Evolutionary conservation across 2,888 invertebrate genomes (phyloP).

Genomic region (Octodonta nipae): DNA sequence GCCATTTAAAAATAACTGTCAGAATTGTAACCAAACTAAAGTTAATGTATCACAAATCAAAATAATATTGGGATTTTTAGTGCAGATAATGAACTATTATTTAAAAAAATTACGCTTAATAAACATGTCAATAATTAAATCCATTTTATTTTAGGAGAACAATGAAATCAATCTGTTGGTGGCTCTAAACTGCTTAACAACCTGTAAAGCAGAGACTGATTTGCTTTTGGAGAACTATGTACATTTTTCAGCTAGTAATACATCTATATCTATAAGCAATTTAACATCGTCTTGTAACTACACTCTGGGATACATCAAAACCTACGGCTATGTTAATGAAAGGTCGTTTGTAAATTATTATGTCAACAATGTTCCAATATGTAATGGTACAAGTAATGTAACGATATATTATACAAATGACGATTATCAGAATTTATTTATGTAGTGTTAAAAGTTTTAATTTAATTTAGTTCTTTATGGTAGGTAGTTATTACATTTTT

Average conservation of each 20-base stretch:
- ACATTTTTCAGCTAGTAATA: constrained; percentile 12
- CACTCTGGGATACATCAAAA: constrained; percentile 13
- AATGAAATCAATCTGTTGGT: constrained; percentile 13
- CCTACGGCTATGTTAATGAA: constrained; percentile 12
- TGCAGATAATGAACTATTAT: too few species aligned
- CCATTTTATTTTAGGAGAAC: constrained; percentile 11
- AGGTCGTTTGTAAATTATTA: constrained; percentile 6
- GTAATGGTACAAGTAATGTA: constrained; percentile 4
- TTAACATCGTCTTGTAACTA: constrained; percentile 10
- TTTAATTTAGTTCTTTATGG: too few species aligned
- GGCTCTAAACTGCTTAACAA: constrained; percentile 13
- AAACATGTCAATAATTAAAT: not conserved
- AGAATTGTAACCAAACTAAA: too few species aligned
- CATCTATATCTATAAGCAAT: constrained; percentile 10
- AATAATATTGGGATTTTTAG: too few species aligned
- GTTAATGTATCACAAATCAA: too few species aligned
- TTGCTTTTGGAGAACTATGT: constrained; percentile 13
- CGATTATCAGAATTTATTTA: not conserved
- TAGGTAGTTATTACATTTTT: too few species aligned
- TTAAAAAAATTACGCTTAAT: too few species aligned
- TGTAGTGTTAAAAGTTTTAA: not conserved
- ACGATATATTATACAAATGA: constrained; percentile 1
- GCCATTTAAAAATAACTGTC: too few species aligned
- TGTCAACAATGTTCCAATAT: constrained; percentile 4
- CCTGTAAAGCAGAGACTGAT: constrained; percentile 13